Base-by-base conservation (phyloP, 2,113 vertebrate species). In the Vicugna pacos region DNA sequence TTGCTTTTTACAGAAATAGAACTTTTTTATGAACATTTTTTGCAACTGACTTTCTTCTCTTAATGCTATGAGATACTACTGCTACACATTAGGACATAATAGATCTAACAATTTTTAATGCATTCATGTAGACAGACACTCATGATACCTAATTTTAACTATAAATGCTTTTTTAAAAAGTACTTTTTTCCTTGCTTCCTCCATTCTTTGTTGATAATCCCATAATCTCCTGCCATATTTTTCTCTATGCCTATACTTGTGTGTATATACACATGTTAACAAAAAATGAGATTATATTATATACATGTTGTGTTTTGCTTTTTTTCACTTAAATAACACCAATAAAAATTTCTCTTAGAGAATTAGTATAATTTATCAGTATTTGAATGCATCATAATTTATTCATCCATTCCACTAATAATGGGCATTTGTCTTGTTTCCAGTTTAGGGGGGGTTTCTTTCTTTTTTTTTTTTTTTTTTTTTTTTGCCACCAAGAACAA, bases 141-240 rank as follows among this genome's bases (percentile, higher is more conserved):
- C 14, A 70, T 12, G 35, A n/a, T 65, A 15, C 22, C 5, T 20
- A 42, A 76, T 70, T 70, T 62, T 67, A 83, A 56, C 12, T 15
- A 1, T 60, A 64, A 42, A 22, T 73, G 54, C 22, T 60, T 62
- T 77, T 88, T 38, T 4, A 2, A 24, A 73, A 38, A 10, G 22
- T 89, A 17, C 20, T 81, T 89, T 89, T 91, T 46, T 11, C n/a
- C 15, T 52, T 50, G 15, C 32, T 16, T 16, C 8, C 32, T 67
- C 26, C 69, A 28, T 92, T 88, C 56, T 84, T 83, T 82, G n/a
- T 70, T 93, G 60, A 35, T 77, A 76, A 62, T 62, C 52, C 64
- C 22, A 4, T 73, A 8, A 26, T 70, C 32, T 56, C 48, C 24
- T 82, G 50, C 38, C 50, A 6, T 82, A 60, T 88, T 95, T 94